Percentiles rank a stretch among this genome's conserved stretches.
phyloP scores from a whole-genome alignment of 2,888 invertebrate species.

The Iselma pallidipennis region DNA sequence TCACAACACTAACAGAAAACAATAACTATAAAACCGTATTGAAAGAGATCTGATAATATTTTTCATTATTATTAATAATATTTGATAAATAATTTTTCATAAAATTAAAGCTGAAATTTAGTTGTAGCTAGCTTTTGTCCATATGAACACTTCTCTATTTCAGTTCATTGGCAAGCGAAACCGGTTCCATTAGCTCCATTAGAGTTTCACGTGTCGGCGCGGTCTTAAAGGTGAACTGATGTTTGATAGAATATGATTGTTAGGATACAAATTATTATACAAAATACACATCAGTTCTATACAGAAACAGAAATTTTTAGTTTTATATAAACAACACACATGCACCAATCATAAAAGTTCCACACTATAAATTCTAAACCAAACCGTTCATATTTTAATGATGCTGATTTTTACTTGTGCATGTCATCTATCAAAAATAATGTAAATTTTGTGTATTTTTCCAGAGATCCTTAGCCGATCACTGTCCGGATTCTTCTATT shows the following conservation, averaged over 20 bases:
- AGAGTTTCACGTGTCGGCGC: constrained; percentile 4
- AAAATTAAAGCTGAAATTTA: no score
- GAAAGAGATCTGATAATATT: no score
- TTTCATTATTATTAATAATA: no score
- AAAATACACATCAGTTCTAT: no score
- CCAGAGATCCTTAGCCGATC: not conserved
- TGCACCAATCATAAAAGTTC: constrained; percentile 44
- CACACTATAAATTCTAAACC: constrained; percentile 39
- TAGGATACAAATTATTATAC: no score
- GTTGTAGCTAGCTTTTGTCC: constrained; percentile 20
- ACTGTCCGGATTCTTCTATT: not conserved
- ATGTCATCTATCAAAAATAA: constrained; percentile 21
- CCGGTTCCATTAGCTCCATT: constrained; percentile 17
- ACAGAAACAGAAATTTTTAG: no score
- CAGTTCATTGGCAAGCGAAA: constrained; percentile 10
- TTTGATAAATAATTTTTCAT: no score
- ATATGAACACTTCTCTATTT: constrained; percentile 4
- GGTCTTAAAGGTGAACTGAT: not conserved
- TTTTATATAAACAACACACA: constrained; percentile 38
- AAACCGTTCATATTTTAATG: constrained; percentile 49
- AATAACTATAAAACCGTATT: no score
- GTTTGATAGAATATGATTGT: no score
- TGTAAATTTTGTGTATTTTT: not conserved
- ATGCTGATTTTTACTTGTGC: constrained; percentile 44
- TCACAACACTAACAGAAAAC: no score